Base-by-base conservation (phyloP, 2,888 invertebrate genomes). In the Phaedon cochleariae region DNA sequence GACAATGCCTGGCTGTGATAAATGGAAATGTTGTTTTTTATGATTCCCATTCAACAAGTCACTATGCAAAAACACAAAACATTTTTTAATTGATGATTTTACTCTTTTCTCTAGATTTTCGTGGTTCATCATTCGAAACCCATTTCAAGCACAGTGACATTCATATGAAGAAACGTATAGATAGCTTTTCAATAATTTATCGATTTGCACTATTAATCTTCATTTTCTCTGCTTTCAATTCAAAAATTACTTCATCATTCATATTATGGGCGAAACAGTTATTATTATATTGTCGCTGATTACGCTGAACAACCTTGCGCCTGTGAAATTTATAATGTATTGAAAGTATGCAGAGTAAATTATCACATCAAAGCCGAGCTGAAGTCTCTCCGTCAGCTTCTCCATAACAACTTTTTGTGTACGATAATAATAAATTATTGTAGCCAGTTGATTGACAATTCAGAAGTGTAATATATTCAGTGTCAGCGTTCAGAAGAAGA, bases 341-440 rank as follows among this genome's bases (percentile, higher is more conserved):
- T 49, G n/a, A 26, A 62, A 62, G 52, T 49, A 55, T 57, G 59
- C 29, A 37, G 52, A 51, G 52, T 61, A 57, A 65, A 65, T 65
- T 62, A 62, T 65, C 48, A 62, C 58, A 65, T 65, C 61, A 58
- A 64, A 54, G 61, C 57, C 61, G 34, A 26, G 65, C 51, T 57
- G 41, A 45, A 51, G 31, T 57, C 34, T 46, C 54, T 61, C 57
- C 65, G 52, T 52, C 61, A 61, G 15, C 52, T 55, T 18, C 18
- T 29, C 29, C 55, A 51, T 22, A 57, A 54, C 58, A 61, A 17
- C 21, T 65, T 65, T 65, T 65, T 61, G 22, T 34, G 12, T 9
- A 20, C 45, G n/a, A 15, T n/a, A n/a, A 41, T 55, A 51, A 62
- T 62, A 58, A 62, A 58, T 62, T 51, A 51, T 21, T n/a, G 41